Conservation (phyloP, 2,888 invertebrate genomes). For the Cephonodes hylas region DNA sequence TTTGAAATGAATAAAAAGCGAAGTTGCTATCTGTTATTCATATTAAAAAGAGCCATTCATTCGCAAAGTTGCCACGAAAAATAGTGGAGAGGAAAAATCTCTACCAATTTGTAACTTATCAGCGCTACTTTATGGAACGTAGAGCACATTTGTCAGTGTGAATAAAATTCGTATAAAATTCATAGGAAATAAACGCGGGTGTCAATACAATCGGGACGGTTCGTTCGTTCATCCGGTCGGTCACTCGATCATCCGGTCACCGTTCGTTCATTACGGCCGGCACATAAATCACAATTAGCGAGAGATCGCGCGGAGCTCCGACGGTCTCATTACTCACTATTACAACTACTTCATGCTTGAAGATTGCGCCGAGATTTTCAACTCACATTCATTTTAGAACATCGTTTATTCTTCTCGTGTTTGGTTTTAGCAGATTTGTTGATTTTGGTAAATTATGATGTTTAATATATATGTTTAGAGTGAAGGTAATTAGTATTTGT, state of each 20-base stretch:
- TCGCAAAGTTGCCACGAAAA: background rate
- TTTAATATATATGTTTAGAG: no score
- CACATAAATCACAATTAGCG: slow-evolving; percentile 34
- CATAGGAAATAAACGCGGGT: background rate
- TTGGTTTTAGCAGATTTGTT: background rate
- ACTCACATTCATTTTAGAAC: background rate
- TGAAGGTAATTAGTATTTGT: no score
- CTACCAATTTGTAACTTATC: slow-evolving; percentile 2
- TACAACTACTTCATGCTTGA: background rate
- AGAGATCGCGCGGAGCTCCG: slow-evolving; percentile 14
- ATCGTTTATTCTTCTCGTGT: background rate
- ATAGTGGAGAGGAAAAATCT: background rate
- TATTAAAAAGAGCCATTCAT: background rate
- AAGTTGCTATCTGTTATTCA: background rate
- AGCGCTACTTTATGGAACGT: background rate
- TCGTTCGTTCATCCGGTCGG: slow-evolving; percentile 3
- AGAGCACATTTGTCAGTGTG: background rate
- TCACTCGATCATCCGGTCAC: slow-evolving; percentile 4
- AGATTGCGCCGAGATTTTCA: background rate
- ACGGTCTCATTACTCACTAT: slow-evolving; percentile 20
- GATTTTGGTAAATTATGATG: background rate
- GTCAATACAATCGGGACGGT: background rate
- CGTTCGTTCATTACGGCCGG: slow-evolving; percentile 22
- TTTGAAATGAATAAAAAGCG: background rate
- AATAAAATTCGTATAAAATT: slow-evolving; percentile 3